These are phyloP conservation scores for Drosophila pallidifrons DNA, from an alignment of 1,140 invertebrate species.

Conservation along the genomic window DNA sequence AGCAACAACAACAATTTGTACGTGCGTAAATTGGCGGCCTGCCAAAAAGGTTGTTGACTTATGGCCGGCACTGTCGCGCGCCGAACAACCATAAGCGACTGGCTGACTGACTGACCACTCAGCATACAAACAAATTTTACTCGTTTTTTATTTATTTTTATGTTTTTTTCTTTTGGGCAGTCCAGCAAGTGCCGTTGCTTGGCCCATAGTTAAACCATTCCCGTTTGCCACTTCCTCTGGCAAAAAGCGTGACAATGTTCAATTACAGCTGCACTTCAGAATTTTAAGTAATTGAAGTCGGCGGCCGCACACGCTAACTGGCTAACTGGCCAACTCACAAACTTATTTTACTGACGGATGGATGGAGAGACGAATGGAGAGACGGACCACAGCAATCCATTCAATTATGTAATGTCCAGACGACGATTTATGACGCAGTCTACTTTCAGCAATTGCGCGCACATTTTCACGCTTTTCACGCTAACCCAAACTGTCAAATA, in stretches of 20 bases:
- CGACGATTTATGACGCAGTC: constrained; percentile 66
- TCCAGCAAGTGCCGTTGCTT: constrained; percentile 62
- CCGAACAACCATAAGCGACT: constrained; percentile 22
- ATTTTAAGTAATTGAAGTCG: constrained; percentile 81
- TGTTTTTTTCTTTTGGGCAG: constrained; percentile 29
- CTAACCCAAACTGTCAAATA: constrained; percentile 18
- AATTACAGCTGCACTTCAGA: constrained; percentile 77
- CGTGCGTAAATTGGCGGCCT: constrained; percentile 75
- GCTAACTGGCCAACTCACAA: constrained; percentile 56
- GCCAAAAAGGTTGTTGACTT: constrained; percentile 81
- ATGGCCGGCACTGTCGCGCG: constrained; percentile 47
- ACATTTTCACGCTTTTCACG: constrained; percentile 75
- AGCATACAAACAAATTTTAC: constrained; percentile 49
- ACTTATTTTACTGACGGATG: background rate
- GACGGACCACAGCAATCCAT: constrained; percentile 48
- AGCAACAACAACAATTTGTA: constrained; percentile 74
- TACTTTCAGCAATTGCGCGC: constrained; percentile 48
- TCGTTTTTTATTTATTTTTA: constrained; percentile 11
- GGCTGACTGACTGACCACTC: constrained; percentile 18
- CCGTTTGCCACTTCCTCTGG: constrained; percentile 63
- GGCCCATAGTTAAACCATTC: constrained; percentile 26
- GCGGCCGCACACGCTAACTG: constrained; percentile 63
- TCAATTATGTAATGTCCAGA: constrained; percentile 77
- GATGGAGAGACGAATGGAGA: constrained; percentile 35
- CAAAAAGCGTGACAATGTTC: constrained; percentile 75